Conservation (phyloP, 2,888 invertebrate genomes). For the Plebejus argus region DNA sequence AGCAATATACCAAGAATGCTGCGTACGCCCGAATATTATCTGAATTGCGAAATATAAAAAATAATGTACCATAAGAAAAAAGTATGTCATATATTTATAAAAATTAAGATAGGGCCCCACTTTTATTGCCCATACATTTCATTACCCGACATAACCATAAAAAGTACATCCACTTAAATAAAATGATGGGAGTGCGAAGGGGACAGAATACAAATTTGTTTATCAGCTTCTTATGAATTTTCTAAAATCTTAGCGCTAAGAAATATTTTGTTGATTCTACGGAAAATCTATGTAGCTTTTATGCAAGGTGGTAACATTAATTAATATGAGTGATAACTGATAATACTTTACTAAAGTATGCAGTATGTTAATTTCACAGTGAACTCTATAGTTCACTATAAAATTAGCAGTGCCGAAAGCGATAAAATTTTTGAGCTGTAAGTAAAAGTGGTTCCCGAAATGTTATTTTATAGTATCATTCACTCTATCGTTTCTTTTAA, state of each 20-base stretch:
- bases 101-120: conserved; percentile 28
- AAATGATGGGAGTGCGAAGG: conserved; percentile 19
- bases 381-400: too few species aligned
- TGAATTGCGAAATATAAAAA: conserved; percentile 23
- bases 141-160: conserved; percentile 29
- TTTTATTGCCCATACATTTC: conserved; percentile 31
- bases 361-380: too few species aligned
- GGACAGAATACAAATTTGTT: conserved; percentile 25
- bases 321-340: too few species aligned
- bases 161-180: conserved; percentile 29
- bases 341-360: too few species aligned
- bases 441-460: too few species aligned
- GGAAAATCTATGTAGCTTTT: not conserved
- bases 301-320: too few species aligned
- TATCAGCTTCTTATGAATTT: conserved; percentile 5
- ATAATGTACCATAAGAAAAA: conserved; percentile 26
- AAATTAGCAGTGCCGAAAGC: too few species aligned
- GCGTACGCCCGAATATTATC: conserved; percentile 26
- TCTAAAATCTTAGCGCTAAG: not conserved
- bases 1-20: conserved; percentile 10
- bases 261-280: not conserved
- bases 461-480: too few species aligned
- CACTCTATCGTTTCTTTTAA: too few species aligned
- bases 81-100: conserved; percentile 32
- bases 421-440: too few species aligned